Base-by-base conservation (phyloP, 2,797 vertebrate species). In the Erethizon dorsatum region DNA sequence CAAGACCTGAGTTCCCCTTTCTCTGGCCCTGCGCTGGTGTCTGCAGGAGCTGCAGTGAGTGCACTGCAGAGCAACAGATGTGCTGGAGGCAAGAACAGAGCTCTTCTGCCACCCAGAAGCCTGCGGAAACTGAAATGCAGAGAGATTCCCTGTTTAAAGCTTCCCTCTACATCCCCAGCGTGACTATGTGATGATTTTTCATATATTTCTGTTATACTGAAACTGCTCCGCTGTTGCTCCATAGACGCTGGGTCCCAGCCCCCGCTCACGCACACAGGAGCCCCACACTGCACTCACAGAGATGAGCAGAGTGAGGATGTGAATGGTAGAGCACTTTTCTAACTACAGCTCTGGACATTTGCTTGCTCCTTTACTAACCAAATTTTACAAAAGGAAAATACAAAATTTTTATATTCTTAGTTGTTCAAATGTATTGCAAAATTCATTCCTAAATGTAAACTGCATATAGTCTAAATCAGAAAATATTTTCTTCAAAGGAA, bases 21-120 rank as follows among this genome's bases (percentile, higher is more conserved):
- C 97, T 92, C 83, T 4, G 26, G 89, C 65, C 79, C 95, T n/a
- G 84, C 91, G 97, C 97, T 92, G 97, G 96, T 71, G 83, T 95
- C 71, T 93, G 37, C 84, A 89, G n/a, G 93, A 97, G 97, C 95
- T 94, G 79, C n/a, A 37, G 91, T 98, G 96, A 98, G 94, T 91
- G 95, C 26, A 95, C 83, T 87, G 95, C 96, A 85, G 85, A 98
- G 87, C 92, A 97, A 95, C 96, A 97, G 90, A 98, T 90, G 93
- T 83, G 65, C 73, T 96, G 87, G 96, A 98, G 94, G 14, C 87
- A 93, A 98, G 94, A 98, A 97, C 83, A 97, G 98, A 98, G 97
- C 82, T 67, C 82, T 96, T 88, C 93, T 94, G 91, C 91, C 95
- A 97, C 96, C 82, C 96, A 94, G 95, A 97, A 65, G 88, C 69